phyloP scores from a whole-genome alignment of 2,888 invertebrate species.

The Syrista parreyssii region DNA sequence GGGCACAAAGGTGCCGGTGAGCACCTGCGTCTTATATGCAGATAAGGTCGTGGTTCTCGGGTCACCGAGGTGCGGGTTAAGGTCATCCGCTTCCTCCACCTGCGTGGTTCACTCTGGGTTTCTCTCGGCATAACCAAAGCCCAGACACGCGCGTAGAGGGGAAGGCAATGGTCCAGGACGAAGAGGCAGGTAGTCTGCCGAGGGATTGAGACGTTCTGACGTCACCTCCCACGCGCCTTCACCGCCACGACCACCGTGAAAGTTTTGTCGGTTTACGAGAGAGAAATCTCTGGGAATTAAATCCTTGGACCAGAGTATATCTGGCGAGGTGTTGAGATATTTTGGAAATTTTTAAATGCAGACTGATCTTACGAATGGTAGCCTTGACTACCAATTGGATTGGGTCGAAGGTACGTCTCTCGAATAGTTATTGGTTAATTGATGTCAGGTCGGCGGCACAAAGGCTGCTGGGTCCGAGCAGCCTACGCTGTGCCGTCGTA shows the following conservation, averaged over 20 bases:
- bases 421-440: conserved; percentile 21
- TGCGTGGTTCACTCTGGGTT: conserved; percentile 25
- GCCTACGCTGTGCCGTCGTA: background rate
- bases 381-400: background rate
- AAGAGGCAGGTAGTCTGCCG: conserved; percentile 47
- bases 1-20: conserved; percentile 55
- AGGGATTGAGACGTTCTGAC: conserved; percentile 52
- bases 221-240: conserved; percentile 51
- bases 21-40: conserved; percentile 62
- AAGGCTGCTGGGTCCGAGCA: conserved; percentile 9
- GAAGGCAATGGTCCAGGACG: conserved; percentile 17
- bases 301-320: background rate
- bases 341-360: background rate
- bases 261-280: conserved; percentile 38
- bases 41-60: conserved; percentile 56
- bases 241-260: conserved; percentile 36
- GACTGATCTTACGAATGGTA: background rate
- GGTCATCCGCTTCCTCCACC: conserved; percentile 38
- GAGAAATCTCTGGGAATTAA: background rate
- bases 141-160: conserved; percentile 19
- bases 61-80: conserved; percentile 41
- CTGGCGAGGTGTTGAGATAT: background rate
- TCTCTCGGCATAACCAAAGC: conserved; percentile 42
- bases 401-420: background rate
- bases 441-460: conserved; percentile 23